A percentile compares a stretch with the other conserved stretches of the same genome.
These are phyloP conservation scores for Nemoura dubitans DNA, from an alignment of 2,888 invertebrate species.

Conservation along the genomic window DNA sequence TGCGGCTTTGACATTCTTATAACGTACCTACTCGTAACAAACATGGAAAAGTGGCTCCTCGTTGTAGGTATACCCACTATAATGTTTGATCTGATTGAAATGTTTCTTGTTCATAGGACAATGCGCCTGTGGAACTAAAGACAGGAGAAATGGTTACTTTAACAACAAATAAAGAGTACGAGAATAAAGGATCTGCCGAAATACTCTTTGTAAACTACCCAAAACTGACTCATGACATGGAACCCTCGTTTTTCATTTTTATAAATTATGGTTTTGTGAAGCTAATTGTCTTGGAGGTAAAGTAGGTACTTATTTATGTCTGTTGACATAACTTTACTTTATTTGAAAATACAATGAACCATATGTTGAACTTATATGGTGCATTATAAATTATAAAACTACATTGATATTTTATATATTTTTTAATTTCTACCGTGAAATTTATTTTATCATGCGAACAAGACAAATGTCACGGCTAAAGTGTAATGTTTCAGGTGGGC, in stretches of 20 bases:
- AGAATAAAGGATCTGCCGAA: slow-evolving; percentile 50
- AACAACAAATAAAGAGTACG: slow-evolving; percentile 51
- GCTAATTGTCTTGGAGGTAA: slow-evolving; percentile 46
- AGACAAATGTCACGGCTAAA: not conserved
- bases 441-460: too few relatives aligned
- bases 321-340: too few relatives aligned
- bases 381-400: too few relatives aligned
- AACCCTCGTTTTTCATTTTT: slow-evolving; percentile 49
- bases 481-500: not conserved
- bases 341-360: too few relatives aligned
- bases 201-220: slow-evolving; percentile 51
- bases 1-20: too few relatives aligned
- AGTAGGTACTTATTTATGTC: not conserved
- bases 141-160: slow-evolving; percentile 51
- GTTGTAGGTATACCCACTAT: too few relatives aligned
- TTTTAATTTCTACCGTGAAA: too few relatives aligned
- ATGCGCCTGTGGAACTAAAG: slow-evolving; percentile 50
- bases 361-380: too few relatives aligned
- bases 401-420: too few relatives aligned
- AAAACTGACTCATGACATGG: slow-evolving; percentile 48
- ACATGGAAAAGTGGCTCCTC: too few relatives aligned
- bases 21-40: too few relatives aligned
- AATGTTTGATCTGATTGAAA: too few relatives aligned
- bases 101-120: slow-evolving; percentile 23
- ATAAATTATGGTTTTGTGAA: slow-evolving; percentile 52